Conservation (phyloP, 2,888 invertebrate species). For the Melieria omissa region DNA sequence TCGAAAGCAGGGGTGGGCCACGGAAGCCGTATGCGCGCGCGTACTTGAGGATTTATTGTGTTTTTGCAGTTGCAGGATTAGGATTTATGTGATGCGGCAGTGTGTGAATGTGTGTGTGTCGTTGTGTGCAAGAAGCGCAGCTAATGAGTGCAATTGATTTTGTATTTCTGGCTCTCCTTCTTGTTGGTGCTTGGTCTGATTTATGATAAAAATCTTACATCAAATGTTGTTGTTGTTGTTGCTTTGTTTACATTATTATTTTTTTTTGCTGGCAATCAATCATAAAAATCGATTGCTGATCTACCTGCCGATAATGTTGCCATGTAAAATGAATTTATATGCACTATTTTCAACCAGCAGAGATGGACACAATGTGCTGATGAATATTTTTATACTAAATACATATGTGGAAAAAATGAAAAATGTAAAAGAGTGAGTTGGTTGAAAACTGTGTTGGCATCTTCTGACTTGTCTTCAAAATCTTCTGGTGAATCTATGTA, state of each 20-base stretch:
- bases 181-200: neutral
- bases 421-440: too few species aligned
- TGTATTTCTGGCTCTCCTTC: too few species aligned
- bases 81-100: slow-evolving; percentile 17
- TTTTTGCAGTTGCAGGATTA: slow-evolving; percentile 38
- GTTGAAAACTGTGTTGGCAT: too few species aligned
- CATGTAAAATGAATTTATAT: too few species aligned
- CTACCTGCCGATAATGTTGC: too few species aligned
- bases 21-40: neutral
- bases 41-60: slow-evolving; percentile 31
- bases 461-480: too few species aligned
- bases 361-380: too few species aligned
- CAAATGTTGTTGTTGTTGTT: neutral
- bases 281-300: slow-evolving; percentile 21
- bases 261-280: slow-evolving; percentile 29
- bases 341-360: too few species aligned
- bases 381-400: too few species aligned
- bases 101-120: neutral
- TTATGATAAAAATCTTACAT: neutral
- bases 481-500: too few species aligned
- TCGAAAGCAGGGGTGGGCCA: slow-evolving; percentile 29
- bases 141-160: slow-evolving; percentile 22
- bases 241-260: slow-evolving; percentile 5
- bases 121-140: neutral
- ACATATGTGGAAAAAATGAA: too few species aligned